Base-by-base conservation (phyloP, 2,888 invertebrate genomes). In the Luffia ferchaultella region DNA sequence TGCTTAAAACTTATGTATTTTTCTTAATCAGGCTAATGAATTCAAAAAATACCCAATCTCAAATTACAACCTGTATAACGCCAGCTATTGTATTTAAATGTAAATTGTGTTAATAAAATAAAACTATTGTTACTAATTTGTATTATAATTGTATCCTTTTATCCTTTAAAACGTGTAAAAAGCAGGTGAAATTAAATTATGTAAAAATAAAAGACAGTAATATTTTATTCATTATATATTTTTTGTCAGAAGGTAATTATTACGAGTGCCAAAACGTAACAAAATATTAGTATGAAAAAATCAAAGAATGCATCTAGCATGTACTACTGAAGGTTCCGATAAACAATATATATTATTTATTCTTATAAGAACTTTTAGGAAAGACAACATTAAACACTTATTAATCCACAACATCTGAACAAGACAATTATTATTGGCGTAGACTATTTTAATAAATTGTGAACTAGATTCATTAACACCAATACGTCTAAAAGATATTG, bases 191-290 rank as follows among this genome's bases (percentile, higher is more conserved):
- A 12, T 3, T 30, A 30, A 30, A 30, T 30, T 7, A 30, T 30
- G 12, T 12, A 30, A 3, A 30, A 30, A 30, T 7, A 66, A 82
- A 79, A 82, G 72, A 57, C 52, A 71, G 67, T 57, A 59, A 59
- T 60, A 59, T 53, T 63, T 76, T 74, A 76, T 65, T 80, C 68
- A 80, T 82, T 76, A 82, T 79, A 83, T 80, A 80, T 80, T 78
- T 76, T 79, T 82, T 79, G 77, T 82, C 82, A 80, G 82, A 82
- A 80, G 83, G 76, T 83, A 80, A 80, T 82, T 83, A 82, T 82
- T 82, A 80, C 76, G 30, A 77, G 83, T 82, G 83, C 82, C 80
- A 78, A 82, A 51, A 82, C 79, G 73, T 80, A 83, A 83, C 80
- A 83, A 83, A 76, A 76, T 67, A 82, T 83, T 83, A 83, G 82